Evolutionary conservation across 2,113 vertebrate species (phyloP).

Genomic region (Sebastes schlegelii): DNA sequence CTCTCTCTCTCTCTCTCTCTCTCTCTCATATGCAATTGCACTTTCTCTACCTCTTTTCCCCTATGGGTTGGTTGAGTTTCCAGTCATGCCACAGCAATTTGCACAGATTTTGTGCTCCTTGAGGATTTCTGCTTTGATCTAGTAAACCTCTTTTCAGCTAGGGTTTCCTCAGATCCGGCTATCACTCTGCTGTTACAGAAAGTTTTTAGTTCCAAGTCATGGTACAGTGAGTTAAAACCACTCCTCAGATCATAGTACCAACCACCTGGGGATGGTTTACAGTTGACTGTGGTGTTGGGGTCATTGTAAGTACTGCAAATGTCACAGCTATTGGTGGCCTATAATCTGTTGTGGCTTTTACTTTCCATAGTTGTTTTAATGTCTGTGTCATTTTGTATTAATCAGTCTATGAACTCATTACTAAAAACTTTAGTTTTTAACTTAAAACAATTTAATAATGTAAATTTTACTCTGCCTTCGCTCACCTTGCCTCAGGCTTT

Average conservation of each 20-base stretch:
- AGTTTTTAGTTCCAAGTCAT: conserved; percentile 12
- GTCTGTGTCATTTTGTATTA: background rate
- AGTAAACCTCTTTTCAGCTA: conserved; percentile 11
- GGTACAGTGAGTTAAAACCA: conserved; percentile 3
- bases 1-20: background rate
- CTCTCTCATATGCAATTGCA: background rate
- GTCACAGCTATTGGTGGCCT: background rate
- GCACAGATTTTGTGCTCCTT: conserved; percentile 32
- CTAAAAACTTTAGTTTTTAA: too few relatives aligned
- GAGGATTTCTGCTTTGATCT: conserved; percentile 55
- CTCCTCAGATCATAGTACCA: background rate
- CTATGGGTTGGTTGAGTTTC: conserved; percentile 75
- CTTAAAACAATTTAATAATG: too few relatives aligned
- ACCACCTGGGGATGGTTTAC: background rate
- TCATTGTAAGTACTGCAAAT: conserved; percentile 7
- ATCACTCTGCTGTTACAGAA: conserved; percentile 18
- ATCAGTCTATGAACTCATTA: background rate
- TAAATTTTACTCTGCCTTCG: background rate
- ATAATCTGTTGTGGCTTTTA: background rate
- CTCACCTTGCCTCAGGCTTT: background rate
- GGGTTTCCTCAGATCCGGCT: conserved; percentile 17
- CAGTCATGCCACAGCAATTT: conserved; percentile 51
- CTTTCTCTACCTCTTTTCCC: background rate
- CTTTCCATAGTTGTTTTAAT: background rate
- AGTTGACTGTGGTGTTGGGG: background rate